Conservation (phyloP, 2,113 vertebrate genomes). For the Corythornis madagascariensis region DNA sequence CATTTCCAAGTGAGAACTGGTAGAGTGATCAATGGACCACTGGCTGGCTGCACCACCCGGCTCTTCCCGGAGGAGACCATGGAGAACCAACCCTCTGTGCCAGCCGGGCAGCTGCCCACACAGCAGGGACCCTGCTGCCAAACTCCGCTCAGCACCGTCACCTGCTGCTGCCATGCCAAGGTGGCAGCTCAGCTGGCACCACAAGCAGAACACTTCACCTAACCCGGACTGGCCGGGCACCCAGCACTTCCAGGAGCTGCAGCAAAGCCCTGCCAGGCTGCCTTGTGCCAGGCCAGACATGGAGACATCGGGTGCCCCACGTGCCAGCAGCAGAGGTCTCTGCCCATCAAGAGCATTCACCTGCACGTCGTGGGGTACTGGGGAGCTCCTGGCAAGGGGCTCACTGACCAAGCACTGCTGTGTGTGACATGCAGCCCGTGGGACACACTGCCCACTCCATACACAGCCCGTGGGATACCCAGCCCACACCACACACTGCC, state of each 20-base stretch:
- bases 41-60: conserved; percentile 2
- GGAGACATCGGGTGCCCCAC: accelerated
- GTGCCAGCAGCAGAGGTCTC: not conserved
- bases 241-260: accelerated
- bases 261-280: accelerated
- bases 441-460: not conserved
- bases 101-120: not conserved
- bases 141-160: accelerated
- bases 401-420: accelerated
- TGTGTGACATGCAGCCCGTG: not conserved
- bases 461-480: no score
- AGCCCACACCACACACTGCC: no score
- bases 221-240: not conserved
- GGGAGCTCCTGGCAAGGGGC: not conserved
- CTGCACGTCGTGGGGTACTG: accelerated
- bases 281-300: accelerated
- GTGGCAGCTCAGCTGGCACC: not conserved
- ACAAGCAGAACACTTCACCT: not conserved
- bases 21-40: not conserved
- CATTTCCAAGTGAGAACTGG: conserved; percentile 4
- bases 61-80: not conserved
- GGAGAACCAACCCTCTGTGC: not conserved
- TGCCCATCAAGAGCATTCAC: accelerated
- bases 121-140: not conserved
- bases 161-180: not conserved